Percentiles rank a stretch among this genome's conserved stretches.
Conservation (phyloP, 2,888 invertebrate genomes). For the Apodemia zela region DNA sequence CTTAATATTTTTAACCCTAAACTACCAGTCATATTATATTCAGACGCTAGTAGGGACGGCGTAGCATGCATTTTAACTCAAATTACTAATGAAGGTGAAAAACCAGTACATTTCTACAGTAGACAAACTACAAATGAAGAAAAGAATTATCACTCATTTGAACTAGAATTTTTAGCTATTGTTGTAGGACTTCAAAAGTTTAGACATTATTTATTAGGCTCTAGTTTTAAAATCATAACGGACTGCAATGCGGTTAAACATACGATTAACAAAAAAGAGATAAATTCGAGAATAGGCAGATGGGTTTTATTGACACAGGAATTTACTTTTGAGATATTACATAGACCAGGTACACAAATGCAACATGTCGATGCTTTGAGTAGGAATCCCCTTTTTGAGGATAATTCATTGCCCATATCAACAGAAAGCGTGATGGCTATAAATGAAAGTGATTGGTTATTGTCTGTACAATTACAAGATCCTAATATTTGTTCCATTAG, state of each 20-base stretch:
- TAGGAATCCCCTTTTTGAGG: slow-evolving; percentile 25
- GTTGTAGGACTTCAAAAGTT: slow-evolving; percentile 28
- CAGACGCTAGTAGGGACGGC: slow-evolving; percentile 15
- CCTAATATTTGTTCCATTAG: slow-evolving; percentile 18
- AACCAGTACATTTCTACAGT: slow-evolving; percentile 17
- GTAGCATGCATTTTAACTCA: slow-evolving; percentile 14
- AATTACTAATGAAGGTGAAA: slow-evolving; percentile 6
- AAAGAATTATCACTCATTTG: too few species aligned
- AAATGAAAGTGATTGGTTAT: slow-evolving; percentile 30
- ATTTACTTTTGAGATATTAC: slow-evolving; percentile 38
- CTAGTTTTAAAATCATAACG: slow-evolving; percentile 24
- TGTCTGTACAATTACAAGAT: too few species aligned
- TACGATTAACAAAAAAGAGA: slow-evolving; percentile 31
- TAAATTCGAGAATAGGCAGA: slow-evolving; percentile 37
- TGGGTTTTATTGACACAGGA: slow-evolving; percentile 43
- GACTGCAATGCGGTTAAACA: slow-evolving; percentile 26
- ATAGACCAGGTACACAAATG: slow-evolving; percentile 28
- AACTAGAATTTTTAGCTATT: too few species aligned
- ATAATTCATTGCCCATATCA: background rate
- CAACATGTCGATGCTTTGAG: slow-evolving; percentile 29
- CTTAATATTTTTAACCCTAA: slow-evolving; percentile 13
- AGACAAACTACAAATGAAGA: slow-evolving; percentile 18
- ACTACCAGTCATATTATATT: slow-evolving; percentile 10
- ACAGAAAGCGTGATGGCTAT: slow-evolving; percentile 20
- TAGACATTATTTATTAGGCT: slow-evolving; percentile 23